Evolutionary conservation across 2,113 vertebrate genomes (phyloP).

Genomic region (Sarotherodon lohbergeri): DNA sequence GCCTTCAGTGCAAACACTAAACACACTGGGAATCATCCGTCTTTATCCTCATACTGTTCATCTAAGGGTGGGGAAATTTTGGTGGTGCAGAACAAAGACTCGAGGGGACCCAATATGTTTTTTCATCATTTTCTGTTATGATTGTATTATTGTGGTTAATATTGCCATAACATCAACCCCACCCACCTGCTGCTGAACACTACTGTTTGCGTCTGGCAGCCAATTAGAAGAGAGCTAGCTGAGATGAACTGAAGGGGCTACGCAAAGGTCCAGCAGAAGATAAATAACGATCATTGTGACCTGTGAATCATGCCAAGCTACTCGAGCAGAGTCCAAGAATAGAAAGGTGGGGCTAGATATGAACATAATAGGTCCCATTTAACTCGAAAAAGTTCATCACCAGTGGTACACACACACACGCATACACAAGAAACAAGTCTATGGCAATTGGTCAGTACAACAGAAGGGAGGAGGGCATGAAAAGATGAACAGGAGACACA

Average conservation of each 20-base stretch:
- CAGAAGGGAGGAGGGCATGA: constrained; percentile 7
- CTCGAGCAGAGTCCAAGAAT: neutral
- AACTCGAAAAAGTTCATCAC: neutral
- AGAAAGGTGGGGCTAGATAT: neutral
- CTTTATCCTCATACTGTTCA: neutral
- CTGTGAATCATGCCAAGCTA: neutral
- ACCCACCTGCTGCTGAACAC: neutral
- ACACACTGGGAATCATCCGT: neutral
- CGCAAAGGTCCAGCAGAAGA: neutral
- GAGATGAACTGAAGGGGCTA: neutral
- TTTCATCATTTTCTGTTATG: neutral
- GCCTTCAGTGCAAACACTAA: constrained; percentile 26
- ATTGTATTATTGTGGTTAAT: neutral
- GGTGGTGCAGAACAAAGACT: neutral
- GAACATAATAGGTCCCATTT: neutral
- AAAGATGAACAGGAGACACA: constrained; percentile 2
- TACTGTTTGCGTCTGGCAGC: neutral
- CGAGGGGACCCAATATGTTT: neutral
- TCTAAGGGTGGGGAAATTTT: neutral
- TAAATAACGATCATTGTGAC: neutral
- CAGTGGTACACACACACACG: neutral
- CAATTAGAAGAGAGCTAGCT: neutral
- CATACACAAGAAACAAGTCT: constrained; percentile 14
- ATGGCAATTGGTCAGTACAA: constrained; percentile 38
- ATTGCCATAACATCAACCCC: neutral